Conservation (phyloP, 2,888 invertebrate genomes). For the Spodoptera picta region DNA sequence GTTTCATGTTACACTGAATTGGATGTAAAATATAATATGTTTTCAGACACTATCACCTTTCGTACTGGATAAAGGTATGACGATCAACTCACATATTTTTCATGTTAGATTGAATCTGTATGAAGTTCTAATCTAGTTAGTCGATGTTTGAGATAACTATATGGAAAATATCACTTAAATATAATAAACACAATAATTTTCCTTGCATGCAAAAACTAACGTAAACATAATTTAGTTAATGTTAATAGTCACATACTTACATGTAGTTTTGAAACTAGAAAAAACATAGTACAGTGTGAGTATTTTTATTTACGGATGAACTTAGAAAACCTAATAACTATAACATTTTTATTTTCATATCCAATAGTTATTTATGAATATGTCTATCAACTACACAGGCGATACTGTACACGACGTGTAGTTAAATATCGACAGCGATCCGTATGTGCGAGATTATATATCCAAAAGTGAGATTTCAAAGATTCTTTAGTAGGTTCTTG, state of each 20-base stretch:
- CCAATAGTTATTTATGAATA: conserved; percentile 16
- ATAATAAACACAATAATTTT: too few relatives aligned
- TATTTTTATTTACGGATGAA: too few relatives aligned
- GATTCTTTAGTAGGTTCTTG: conserved; percentile 18
- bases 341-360: not conserved
- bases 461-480: conserved; percentile 1
- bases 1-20: conserved; percentile 25
- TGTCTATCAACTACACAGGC: conserved; percentile 15
- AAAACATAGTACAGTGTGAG: too few relatives aligned
- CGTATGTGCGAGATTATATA: not conserved
- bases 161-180: too few relatives aligned
- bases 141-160: too few relatives aligned
- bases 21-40: conserved; percentile 26
- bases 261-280: too few relatives aligned
- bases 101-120: too few relatives aligned
- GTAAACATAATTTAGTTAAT: too few relatives aligned
- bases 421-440: conserved; percentile 41
- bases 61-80: conserved; percentile 20
- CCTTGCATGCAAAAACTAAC: too few relatives aligned
- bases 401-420: conserved; percentile 37
- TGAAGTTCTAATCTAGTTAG: too few relatives aligned
- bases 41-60: conserved; percentile 20
- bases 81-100: conserved; percentile 11
- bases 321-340: not conserved
- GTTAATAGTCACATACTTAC: too few relatives aligned